phyloP scores from a whole-genome alignment of 2,797 vertebrate genomes.

The Apogon hyalosoma region DNA sequence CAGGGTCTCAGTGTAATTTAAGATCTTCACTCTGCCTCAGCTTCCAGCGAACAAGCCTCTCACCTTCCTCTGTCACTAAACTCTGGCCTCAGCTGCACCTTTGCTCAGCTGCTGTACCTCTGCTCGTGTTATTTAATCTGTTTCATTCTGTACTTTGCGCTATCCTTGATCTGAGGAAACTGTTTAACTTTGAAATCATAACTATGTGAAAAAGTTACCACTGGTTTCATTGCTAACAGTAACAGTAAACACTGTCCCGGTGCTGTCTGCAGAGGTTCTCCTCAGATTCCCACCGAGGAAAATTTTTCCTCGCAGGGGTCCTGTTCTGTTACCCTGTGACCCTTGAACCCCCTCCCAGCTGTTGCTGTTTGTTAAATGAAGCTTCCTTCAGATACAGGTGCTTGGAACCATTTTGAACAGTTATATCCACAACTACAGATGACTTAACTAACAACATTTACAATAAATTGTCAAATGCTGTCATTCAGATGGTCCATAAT shows the following conservation, averaged over 20 bases:
- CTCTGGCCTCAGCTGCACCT: slow-evolving; percentile 6
- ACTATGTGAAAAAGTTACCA: neutral
- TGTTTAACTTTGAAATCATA: neutral
- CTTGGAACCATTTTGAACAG: slow-evolving; percentile 1
- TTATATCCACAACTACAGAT: too few species aligned
- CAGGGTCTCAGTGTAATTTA: slow-evolving; percentile 21
- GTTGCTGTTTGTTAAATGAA: slow-evolving; percentile 52
- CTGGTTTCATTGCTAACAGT: slow-evolving; percentile 14
- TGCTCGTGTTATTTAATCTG: neutral
- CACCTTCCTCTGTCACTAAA: neutral
- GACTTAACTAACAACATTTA: too few species aligned
- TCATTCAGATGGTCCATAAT: too few species aligned
- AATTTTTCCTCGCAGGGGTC: slow-evolving; percentile 31
- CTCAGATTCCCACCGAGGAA: slow-evolving; percentile 53
- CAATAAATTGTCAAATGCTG: too few species aligned
- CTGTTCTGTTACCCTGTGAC: slow-evolving; percentile 32
- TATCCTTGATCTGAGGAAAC: too few species aligned
- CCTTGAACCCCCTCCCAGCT: slow-evolving; percentile 48
- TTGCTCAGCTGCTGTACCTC: neutral
- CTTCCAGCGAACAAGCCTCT: neutral
- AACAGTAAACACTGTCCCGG: neutral
- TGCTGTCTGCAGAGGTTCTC: slow-evolving; percentile 38
- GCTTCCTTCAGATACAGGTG: neutral
- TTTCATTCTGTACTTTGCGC: neutral
- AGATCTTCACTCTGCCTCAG: slow-evolving; percentile 22